Conservation (phyloP, 1,140 invertebrate species). For the Ptiloglossa arizonensis region DNA sequence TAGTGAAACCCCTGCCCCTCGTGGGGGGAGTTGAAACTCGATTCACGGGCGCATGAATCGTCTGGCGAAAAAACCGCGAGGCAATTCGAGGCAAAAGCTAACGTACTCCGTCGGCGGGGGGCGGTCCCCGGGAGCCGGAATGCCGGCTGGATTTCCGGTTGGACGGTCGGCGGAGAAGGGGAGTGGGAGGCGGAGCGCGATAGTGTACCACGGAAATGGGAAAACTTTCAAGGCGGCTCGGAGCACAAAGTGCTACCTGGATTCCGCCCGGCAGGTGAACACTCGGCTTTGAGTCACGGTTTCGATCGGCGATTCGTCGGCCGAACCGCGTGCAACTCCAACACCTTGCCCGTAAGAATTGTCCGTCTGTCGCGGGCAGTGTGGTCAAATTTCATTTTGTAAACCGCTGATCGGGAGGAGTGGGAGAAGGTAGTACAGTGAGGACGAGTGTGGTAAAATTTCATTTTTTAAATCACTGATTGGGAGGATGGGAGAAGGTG, state of each 20-base stretch:
- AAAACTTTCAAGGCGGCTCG: constrained; percentile 65
- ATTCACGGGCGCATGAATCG: constrained; percentile 46
- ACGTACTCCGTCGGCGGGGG: constrained; percentile 33
- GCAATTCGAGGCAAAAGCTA: constrained; percentile 47
- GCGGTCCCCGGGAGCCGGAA: constrained; percentile 28
- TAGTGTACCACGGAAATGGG: constrained; percentile 62
- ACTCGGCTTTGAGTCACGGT: constrained; percentile 15
- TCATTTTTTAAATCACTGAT: too few species aligned
- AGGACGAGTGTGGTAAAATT: too few species aligned
- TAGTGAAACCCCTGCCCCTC: neutral
- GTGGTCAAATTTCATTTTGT: too few species aligned
- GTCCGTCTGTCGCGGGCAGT: too few species aligned
- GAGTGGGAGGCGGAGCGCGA: constrained; percentile 41
- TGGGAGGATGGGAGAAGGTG: too few species aligned
- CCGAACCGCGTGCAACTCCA: too few species aligned
- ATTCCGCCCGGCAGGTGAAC: constrained; percentile 29
- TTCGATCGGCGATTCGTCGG: constrained; percentile 41
- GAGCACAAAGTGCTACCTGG: constrained; percentile 63
- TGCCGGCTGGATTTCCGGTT: constrained; percentile 49
- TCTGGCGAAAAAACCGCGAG: constrained; percentile 39
- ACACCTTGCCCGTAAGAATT: too few species aligned
- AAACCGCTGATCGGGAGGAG: too few species aligned
- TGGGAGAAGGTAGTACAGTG: too few species aligned
- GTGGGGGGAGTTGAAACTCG: constrained; percentile 23
- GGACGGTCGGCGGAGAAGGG: constrained; percentile 12